Percentiles rank a stretch among this genome's conserved stretches.
Conservation (phyloP, 2,113 vertebrate genomes). For the Sinocyclocheilus maitianheensis region DNA sequence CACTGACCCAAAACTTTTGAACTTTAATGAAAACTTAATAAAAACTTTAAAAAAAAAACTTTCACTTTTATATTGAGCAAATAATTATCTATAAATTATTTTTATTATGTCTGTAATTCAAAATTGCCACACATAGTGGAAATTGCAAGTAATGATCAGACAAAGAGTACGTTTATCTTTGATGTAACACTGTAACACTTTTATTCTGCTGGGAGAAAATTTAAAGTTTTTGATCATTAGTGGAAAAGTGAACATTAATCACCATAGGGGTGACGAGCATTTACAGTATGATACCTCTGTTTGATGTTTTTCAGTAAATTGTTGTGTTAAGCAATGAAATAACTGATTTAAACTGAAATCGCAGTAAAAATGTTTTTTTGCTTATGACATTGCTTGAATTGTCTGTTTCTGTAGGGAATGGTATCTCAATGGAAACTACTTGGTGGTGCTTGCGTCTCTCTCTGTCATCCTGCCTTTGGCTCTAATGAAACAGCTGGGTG, state of each 20-base stretch:
- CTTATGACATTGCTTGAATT: background rate
- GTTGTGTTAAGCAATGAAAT: background rate
- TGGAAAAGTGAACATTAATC: background rate
- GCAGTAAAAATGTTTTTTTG: background rate
- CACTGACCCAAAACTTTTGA: background rate
- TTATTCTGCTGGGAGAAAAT: background rate
- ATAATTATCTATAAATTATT: background rate
- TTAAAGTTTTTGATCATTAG: too few relatives aligned
- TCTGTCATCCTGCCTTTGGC: slow-evolving; percentile 89
- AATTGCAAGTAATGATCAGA: background rate
- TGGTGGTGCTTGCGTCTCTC: slow-evolving; percentile 90
- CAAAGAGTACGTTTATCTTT: background rate
- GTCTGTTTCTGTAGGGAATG: slow-evolving; percentile 81
- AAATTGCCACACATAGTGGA: background rate
- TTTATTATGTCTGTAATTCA: background rate
- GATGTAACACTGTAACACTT: too few relatives aligned
- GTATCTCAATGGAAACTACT: slow-evolving; percentile 96
- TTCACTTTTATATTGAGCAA: background rate
- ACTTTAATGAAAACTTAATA: background rate
- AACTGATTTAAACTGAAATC: background rate
- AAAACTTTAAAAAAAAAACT: too few relatives aligned
- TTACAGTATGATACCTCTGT: background rate
- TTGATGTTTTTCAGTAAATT: background rate
- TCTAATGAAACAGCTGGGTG: slow-evolving; percentile 97
- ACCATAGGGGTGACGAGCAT: background rate